Conservation (phyloP, 1,140 invertebrate species). For the Mizuhopecten yessoensis region DNA sequence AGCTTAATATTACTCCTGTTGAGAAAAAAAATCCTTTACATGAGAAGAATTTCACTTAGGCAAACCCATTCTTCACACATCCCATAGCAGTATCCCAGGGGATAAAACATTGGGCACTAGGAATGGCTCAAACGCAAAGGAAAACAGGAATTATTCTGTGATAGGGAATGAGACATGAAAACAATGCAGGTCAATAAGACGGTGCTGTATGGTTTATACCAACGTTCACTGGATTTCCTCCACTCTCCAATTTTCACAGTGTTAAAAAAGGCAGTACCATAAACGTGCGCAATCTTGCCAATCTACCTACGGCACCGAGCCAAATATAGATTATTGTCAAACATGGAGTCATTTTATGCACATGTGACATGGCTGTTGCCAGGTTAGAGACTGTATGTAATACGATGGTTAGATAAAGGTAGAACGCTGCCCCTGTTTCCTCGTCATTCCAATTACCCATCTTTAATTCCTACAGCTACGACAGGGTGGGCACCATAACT, state of each 20-base stretch:
- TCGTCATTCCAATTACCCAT: too few species aligned
- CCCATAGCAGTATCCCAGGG: too few species aligned
- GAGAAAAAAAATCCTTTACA: too few species aligned
- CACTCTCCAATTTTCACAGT: neutral
- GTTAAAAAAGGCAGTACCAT: neutral
- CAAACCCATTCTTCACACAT: too few species aligned
- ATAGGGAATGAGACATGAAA: neutral
- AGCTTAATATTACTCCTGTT: too few species aligned
- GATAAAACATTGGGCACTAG: too few species aligned
- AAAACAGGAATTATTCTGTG: neutral
- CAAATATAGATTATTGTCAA: conserved; percentile 40
- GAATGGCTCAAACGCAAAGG: too few species aligned
- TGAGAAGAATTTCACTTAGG: too few species aligned
- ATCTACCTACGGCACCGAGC: conserved; percentile 3
- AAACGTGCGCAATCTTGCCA: neutral
- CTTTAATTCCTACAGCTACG: too few species aligned
- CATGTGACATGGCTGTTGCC: neutral
- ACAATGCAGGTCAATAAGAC: neutral
- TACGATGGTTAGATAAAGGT: neutral
- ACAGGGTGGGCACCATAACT: too few species aligned
- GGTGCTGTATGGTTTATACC: neutral
- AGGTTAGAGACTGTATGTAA: too few species aligned
- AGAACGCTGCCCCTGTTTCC: neutral
- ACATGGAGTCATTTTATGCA: neutral
- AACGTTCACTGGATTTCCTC: neutral